A percentile compares a stretch with the other conserved stretches of the same genome.
Evolutionary conservation across 2,113 vertebrate genomes (phyloP).

Genomic region (Cyrtonyx montezumae): DNA sequence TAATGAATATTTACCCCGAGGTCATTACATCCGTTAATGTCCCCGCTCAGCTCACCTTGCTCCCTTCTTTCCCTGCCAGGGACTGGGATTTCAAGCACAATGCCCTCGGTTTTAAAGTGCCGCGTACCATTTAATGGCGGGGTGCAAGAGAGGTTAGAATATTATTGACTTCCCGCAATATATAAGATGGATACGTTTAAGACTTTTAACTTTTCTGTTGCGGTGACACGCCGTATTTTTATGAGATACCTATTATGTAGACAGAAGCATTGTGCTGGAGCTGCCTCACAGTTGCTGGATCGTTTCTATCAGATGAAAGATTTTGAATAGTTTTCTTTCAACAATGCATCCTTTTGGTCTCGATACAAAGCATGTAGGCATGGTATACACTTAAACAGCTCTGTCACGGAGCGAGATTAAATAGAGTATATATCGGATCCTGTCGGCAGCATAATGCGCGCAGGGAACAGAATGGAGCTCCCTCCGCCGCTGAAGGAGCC

Average conservation of each 20-base stretch:
- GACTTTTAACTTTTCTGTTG: slow-evolving; percentile 68
- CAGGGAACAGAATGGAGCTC: slow-evolving; percentile 34
- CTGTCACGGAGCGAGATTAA: slow-evolving; percentile 71
- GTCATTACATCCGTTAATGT: slow-evolving; percentile 68
- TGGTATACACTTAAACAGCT: slow-evolving; percentile 74
- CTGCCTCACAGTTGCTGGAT: slow-evolving; percentile 73
- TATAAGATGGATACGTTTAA: slow-evolving; percentile 62
- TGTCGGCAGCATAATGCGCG: slow-evolving; percentile 31
- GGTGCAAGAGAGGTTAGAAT: slow-evolving; percentile 61
- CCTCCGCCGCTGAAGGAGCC: slow-evolving; percentile 36
- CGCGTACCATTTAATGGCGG: slow-evolving; percentile 55
- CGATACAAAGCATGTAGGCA: slow-evolving; percentile 72
- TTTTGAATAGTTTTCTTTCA: slow-evolving; percentile 76
- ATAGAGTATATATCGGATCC: slow-evolving; percentile 58
- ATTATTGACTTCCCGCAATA: slow-evolving; percentile 61
- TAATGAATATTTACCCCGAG: slow-evolving; percentile 83
- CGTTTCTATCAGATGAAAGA: slow-evolving; percentile 76
- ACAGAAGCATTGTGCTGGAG: slow-evolving; percentile 67
- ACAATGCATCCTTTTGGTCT: slow-evolving; percentile 75
- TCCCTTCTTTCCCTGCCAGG: slow-evolving; percentile 43
- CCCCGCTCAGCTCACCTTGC: slow-evolving; percentile 75
- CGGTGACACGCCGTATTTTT: slow-evolving; percentile 67
- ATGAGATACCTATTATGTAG: slow-evolving; percentile 72
- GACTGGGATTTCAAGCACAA: slow-evolving; percentile 64
- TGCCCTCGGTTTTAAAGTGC: slow-evolving; percentile 63